Conservation (phyloP, 2,113 vertebrate species). For the Microtus montanus region DNA sequence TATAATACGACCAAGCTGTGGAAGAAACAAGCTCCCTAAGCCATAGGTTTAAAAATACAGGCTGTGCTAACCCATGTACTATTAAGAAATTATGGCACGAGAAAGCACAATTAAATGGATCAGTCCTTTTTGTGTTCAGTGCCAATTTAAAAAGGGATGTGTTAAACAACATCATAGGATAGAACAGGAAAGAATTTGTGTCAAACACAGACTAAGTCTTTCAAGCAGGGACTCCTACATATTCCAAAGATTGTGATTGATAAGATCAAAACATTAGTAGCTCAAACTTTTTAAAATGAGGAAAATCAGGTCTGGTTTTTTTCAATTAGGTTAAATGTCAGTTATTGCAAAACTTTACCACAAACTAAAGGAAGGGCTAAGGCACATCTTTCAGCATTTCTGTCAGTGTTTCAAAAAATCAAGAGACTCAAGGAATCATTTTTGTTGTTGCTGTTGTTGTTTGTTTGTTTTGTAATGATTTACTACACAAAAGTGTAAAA, state of each 20-base stretch:
- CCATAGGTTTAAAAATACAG: background rate
- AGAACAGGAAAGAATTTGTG: background rate
- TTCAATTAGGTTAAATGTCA: background rate
- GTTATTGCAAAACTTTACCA: slow-evolving; percentile 27
- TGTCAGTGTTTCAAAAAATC: slow-evolving; percentile 31
- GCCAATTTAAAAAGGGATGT: background rate
- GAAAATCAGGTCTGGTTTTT: background rate
- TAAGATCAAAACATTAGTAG: background rate
- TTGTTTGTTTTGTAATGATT: background rate
- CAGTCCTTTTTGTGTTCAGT: background rate
- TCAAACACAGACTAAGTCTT: background rate
- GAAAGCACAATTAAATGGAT: background rate
- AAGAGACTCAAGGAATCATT: background rate
- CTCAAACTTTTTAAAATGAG: background rate
- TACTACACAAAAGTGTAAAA: background rate
- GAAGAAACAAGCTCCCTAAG: background rate
- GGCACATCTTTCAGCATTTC: background rate
- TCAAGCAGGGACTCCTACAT: background rate
- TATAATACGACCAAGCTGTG: background rate
- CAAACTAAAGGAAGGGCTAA: slow-evolving; percentile 26
- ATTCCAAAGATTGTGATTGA: background rate
- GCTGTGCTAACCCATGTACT: no score
- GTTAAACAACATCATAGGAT: background rate
- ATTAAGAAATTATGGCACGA: background rate
- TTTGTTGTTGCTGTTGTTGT: background rate